These are phyloP conservation scores for Harpagoxenus sublaevis DNA, from an alignment of 2,888 invertebrate species.

Conservation along the genomic window DNA sequence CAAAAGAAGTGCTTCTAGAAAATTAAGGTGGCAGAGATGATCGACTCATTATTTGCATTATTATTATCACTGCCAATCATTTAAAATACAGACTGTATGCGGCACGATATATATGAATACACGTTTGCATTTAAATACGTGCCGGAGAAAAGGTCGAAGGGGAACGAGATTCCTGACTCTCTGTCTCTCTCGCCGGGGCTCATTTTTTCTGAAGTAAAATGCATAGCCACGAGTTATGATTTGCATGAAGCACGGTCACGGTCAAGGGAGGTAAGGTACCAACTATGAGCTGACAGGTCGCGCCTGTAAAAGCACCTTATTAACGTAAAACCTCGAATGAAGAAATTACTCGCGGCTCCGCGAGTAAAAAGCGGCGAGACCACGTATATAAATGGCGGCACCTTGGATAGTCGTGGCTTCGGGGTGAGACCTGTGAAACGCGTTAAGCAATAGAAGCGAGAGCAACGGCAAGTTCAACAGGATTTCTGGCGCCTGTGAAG, in stretches of 20 bases:
- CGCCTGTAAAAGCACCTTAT: constrained; percentile 28
- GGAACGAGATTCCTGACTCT: not conserved
- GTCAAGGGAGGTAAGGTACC: constrained; percentile 5
- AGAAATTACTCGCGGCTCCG: constrained; percentile 25
- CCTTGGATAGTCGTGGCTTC: constrained; percentile 7
- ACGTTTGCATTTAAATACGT: not conserved
- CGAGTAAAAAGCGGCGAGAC: constrained; percentile 35
- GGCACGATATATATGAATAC: not conserved
- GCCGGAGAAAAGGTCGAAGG: not conserved
- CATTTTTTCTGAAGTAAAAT: not conserved
- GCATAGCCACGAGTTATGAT: constrained; percentile 34
- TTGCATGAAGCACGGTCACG: constrained; percentile 30
- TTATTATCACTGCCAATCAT: constrained; percentile 14
- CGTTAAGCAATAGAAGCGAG: constrained; percentile 41
- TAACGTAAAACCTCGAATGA: constrained; percentile 49
- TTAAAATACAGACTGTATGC: not conserved
- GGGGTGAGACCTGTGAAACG: constrained; percentile 32
- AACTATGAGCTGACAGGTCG: constrained; percentile 1
- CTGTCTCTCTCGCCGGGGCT: not conserved
- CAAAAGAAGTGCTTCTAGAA: not conserved
- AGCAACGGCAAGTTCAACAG: constrained; percentile 11
- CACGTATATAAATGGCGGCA: constrained; percentile 24
- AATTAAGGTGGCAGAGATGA: not conserved
- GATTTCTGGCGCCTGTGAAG: constrained; percentile 9
- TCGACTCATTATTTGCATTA: constrained; percentile 16